phyloP scores from a whole-genome alignment of 2,113 vertebrate species.

The Tachysurus fulvidraco region DNA sequence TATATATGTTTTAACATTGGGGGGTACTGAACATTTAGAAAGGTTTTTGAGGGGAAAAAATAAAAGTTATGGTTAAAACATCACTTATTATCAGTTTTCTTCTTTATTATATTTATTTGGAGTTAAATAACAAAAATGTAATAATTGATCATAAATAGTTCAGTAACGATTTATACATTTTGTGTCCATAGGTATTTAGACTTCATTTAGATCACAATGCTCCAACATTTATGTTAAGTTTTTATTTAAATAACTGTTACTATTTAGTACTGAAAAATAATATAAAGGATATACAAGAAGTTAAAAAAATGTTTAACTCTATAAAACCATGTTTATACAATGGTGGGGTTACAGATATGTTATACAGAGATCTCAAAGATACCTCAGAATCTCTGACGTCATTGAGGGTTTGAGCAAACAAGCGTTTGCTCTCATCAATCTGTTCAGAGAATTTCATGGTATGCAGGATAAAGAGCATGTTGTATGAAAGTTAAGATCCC shows the following conservation, averaged over 20 bases:
- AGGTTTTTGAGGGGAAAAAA: neutral
- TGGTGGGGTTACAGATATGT: neutral
- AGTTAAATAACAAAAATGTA: neutral
- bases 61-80: neutral
- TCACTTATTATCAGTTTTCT: neutral
- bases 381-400: neutral
- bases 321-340: neutral
- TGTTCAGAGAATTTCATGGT: constrained; percentile 12
- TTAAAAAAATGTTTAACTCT: neutral
- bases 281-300: neutral
- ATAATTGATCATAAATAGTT: neutral
- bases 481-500: neutral
- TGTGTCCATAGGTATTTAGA: neutral
- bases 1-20: neutral
- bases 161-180: neutral
- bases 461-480: neutral
- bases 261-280: constrained; percentile 11
- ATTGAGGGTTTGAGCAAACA: neutral
- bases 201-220: neutral
- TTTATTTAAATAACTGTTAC: constrained; percentile 34
- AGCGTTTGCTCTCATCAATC: neutral
- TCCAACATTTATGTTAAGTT: neutral
- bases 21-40: neutral
- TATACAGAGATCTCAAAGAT: neutral
- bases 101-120: neutral